Conservation (phyloP, 2,113 vertebrate genomes). For the Holacanthus passer region DNA sequence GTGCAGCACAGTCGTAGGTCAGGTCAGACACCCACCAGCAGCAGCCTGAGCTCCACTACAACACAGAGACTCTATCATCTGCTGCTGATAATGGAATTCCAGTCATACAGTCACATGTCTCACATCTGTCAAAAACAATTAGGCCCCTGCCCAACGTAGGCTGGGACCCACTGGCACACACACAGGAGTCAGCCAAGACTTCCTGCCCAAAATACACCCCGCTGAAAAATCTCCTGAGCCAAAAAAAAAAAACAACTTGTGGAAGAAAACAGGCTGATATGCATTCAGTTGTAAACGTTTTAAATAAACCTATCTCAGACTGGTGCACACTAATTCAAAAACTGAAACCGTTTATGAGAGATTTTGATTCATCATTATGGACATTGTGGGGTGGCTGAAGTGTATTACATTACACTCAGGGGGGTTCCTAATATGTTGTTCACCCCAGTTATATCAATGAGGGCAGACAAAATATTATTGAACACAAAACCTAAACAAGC, state of each 20-base stretch:
- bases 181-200: conserved; percentile 50
- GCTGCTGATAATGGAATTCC: conserved; percentile 72
- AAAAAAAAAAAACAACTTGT: neutral
- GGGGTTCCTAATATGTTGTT: neutral
- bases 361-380: neutral
- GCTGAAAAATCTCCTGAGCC: conserved; percentile 18
- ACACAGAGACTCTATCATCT: conserved; percentile 77
- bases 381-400: neutral
- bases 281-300: neutral
- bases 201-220: conserved; percentile 32
- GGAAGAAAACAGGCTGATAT: neutral
- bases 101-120: conserved; percentile 76
- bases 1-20: conserved; percentile 55
- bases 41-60: conserved; percentile 50
- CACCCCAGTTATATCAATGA: neutral
- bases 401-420: neutral
- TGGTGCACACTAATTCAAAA: neutral
- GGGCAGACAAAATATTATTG: neutral
- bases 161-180: conserved; percentile 50
- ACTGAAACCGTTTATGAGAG: neutral
- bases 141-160: conserved; percentile 48
- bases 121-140: conserved; percentile 77
- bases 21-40: conserved; percentile 73
- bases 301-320: too few relatives aligned
- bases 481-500: neutral